phyloP scores from a whole-genome alignment of 2,797 vertebrate genomes.

The Esox masquinongy region DNA sequence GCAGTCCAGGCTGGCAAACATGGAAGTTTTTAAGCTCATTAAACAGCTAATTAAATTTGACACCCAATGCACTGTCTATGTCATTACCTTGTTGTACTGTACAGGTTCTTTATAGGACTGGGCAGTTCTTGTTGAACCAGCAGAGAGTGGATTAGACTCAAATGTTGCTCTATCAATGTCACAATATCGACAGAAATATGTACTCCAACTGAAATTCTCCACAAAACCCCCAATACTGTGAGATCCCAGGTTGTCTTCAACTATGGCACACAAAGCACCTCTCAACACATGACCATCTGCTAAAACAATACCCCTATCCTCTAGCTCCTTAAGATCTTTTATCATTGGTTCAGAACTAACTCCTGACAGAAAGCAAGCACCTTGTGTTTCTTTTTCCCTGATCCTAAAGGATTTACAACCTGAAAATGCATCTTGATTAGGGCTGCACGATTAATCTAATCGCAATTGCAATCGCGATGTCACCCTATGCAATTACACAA shows the following conservation, averaged over 20 bases:
- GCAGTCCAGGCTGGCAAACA: constrained; percentile 9
- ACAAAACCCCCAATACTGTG: constrained; percentile 13
- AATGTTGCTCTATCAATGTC: no score
- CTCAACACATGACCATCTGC: no score
- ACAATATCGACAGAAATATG: constrained; percentile 22
- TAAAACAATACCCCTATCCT: constrained; percentile 19
- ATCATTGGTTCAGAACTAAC: neutral
- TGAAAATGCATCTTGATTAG: no score
- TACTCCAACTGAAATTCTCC: constrained; percentile 15
- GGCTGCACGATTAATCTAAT: no score
- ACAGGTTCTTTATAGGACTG: no score
- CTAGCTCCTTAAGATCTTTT: constrained; percentile 26
- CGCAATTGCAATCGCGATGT: no score
- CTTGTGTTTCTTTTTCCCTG: constrained; percentile 24
- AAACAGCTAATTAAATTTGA: constrained; percentile 6
- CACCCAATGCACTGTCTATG: neutral
- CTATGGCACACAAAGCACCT: constrained; percentile 22
- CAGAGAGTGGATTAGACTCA: no score
- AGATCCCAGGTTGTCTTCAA: constrained; percentile 22
- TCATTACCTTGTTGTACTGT: no score
- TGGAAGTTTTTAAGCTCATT: constrained; percentile 5
- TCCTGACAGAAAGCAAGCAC: constrained; percentile 23
- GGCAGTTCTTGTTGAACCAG: no score
- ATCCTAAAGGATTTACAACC: constrained; percentile 20
- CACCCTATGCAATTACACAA: no score